phyloP scores from a whole-genome alignment of 2,888 invertebrate genomes.

The Caenorhabditis sp. region DNA sequence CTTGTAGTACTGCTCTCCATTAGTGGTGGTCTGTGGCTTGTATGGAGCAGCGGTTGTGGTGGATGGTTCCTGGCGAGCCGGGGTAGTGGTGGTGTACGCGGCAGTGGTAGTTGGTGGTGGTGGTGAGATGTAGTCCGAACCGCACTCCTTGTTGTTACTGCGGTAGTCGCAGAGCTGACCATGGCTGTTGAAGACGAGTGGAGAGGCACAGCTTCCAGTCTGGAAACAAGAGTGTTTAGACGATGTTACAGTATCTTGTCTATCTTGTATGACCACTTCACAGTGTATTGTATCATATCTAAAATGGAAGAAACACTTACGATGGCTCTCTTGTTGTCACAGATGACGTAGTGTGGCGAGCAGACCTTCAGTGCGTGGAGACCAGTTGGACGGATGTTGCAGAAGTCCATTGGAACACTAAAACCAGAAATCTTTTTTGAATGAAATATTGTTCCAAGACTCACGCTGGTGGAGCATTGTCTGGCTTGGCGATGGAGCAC shows the following conservation, averaged over 20 bases:
- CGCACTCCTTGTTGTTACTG: slow-evolving; percentile 58
- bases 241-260: background rate
- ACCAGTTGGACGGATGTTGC: slow-evolving; percentile 55
- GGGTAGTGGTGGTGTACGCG: slow-evolving; percentile 15
- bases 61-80: slow-evolving; percentile 3
- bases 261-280: no score
- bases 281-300: no score
- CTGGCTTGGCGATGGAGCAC: slow-evolving; percentile 37
- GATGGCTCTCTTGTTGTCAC: slow-evolving; percentile 46
- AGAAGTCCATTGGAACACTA: slow-evolving; percentile 59
- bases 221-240: slow-evolving; percentile 20
- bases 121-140: slow-evolving; percentile 46
- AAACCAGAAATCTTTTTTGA: slow-evolving; percentile 4
- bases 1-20: background rate
- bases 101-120: slow-evolving; percentile 3
- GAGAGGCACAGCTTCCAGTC: slow-evolving; percentile 57
- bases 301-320: slow-evolving; percentile 30
- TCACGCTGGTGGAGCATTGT: slow-evolving; percentile 56
- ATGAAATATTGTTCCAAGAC: background rate
- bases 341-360: slow-evolving; percentile 64
- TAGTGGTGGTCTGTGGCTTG: slow-evolving; percentile 29
- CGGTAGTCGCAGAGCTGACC: slow-evolving; percentile 59
- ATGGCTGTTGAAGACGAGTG: slow-evolving; percentile 55
- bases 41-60: slow-evolving; percentile 22
- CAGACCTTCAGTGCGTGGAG: slow-evolving; percentile 56